Percentiles rank a stretch among this genome's conserved stretches.
These are phyloP conservation scores for Schizothorax lantsangensis DNA, from an alignment of 2,797 vertebrate species.

Conservation along the genomic window DNA sequence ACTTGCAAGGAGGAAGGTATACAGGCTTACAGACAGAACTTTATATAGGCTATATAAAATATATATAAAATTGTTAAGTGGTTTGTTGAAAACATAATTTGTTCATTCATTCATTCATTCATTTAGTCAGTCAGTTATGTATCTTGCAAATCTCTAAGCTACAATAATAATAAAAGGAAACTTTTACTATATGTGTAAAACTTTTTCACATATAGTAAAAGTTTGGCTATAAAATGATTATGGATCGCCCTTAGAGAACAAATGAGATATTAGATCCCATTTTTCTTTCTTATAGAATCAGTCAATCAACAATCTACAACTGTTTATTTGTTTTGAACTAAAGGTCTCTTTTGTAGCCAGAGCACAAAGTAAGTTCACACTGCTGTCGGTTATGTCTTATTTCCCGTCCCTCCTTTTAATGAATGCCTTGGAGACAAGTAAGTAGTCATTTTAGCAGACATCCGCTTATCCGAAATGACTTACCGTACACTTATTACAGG, in stretches of 20 bases:
- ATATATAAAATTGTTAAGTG: neutral
- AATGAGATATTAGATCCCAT: neutral
- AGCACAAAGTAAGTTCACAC: neutral
- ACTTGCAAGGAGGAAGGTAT: too few relatives aligned
- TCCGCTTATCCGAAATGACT: conserved; percentile 37
- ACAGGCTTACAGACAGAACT: too few relatives aligned
- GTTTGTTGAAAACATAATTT: neutral
- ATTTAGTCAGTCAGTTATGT: neutral
- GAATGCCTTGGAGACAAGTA: conserved; percentile 32
- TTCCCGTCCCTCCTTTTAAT: conserved; percentile 40
- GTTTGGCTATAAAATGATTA: neutral
- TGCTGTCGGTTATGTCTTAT: conserved; percentile 27
- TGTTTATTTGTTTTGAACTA: neutral
- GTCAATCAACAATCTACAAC: neutral
- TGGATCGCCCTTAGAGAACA: neutral
- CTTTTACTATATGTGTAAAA: neutral
- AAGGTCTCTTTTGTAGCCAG: neutral
- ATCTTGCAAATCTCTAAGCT: neutral
- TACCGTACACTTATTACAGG: conserved; percentile 28
- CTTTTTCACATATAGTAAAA: neutral
- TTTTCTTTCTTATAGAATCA: neutral
- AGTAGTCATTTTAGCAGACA: conserved; percentile 43
- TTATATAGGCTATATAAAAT: too few relatives aligned
- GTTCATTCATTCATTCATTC: neutral
- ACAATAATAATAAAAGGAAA: neutral